Evolutionary conservation across 2,888 invertebrate genomes (phyloP), one percentile per base, ranked within the genome.

Genomic region (Luffia ferchaultella): DNA sequence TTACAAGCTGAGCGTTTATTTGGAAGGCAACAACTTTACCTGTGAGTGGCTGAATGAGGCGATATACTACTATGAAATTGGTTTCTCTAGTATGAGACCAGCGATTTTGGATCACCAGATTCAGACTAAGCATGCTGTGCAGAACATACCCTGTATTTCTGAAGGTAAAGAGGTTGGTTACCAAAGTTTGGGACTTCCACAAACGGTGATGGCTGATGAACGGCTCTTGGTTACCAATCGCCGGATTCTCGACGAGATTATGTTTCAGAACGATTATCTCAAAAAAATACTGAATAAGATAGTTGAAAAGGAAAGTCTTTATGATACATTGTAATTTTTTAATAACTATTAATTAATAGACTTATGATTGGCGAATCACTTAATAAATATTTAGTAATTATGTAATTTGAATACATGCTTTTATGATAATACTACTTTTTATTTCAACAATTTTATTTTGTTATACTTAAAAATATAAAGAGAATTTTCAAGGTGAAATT

Each of bases 11-110:
- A 64, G 51, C 9, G 67, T 80, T 1, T 70, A 65, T 55, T 50
- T 83, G 1, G 82, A 83, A 45, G 74, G 69, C 1, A 83, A 79
- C 49, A 64, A 63, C 16, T 64, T 77, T 2, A 64, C 68, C 7
- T 83, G 82, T 49, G 67, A 72, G 1, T 82, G 80, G 80, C 55
- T 83, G 30, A 64, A 63, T 0, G 59, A 55, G 5, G 76, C 71
- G 0, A 53, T 83, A 41, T 67, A 52, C 2, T 72, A 79, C 54
- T 73, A 58, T 47, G 66, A 76, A 9, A 76, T 70, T 55, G 78
- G 77, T 0, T 77, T 66, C 53, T 70, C 78, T 0, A 76, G 61
- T 53, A 75, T 80, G 67, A 63, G 58, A 18, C 80, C 77, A 0
- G 52, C 60, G 0, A 71, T 68, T 1, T 12, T 30, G 3, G 12